phyloP scores from a whole-genome alignment of 2,888 invertebrate genomes.

The Chymomyza caudatula region DNA sequence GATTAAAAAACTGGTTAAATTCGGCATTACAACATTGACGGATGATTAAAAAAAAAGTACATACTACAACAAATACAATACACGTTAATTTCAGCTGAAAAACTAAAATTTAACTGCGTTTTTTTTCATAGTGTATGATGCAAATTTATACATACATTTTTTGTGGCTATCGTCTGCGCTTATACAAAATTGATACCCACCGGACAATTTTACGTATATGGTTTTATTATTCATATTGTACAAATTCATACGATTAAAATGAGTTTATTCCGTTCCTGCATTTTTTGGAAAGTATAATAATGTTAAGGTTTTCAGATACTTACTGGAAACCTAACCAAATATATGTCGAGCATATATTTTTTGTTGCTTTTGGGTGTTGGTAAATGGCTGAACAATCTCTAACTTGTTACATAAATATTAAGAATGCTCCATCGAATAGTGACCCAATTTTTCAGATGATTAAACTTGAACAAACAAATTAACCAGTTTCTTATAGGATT shows the following conservation, averaged over 20 bases:
- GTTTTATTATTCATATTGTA: background rate
- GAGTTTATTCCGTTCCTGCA: background rate
- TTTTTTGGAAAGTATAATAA: background rate
- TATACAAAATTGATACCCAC: no score
- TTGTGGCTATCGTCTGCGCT: background rate
- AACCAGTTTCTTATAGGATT: background rate
- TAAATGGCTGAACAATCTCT: background rate
- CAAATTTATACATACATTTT: no score
- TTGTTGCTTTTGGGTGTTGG: background rate
- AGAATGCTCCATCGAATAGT: background rate
- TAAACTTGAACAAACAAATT: constrained; percentile 40
- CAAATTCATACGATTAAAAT: background rate
- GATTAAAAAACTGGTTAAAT: no score
- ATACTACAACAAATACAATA: no score
- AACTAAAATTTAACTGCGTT: no score
- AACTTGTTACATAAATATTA: background rate
- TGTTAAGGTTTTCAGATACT: background rate
- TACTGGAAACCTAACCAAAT: background rate
- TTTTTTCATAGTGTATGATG: no score
- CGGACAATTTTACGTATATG: background rate
- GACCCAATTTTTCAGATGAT: constrained; percentile 29
- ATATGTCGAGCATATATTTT: background rate
- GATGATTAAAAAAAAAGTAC: no score
- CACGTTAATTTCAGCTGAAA: no score
- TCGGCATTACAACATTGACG: no score